Percentiles rank a stretch among this genome's conserved stretches.
These are phyloP conservation scores for Leucophenga maculata DNA, from an alignment of 2,888 invertebrate species.

Conservation along the genomic window DNA sequence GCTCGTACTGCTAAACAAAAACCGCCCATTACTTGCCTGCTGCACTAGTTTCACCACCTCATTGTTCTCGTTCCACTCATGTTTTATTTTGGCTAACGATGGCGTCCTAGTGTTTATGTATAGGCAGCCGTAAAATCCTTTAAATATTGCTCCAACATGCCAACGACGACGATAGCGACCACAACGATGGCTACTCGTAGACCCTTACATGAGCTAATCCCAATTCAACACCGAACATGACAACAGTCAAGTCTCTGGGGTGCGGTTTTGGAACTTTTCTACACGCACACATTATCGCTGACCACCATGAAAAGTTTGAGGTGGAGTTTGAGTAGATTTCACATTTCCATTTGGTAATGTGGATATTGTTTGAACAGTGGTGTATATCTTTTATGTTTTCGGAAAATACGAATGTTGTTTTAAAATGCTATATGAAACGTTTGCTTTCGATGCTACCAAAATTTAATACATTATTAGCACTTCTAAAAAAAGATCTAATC, in stretches of 20 bases:
- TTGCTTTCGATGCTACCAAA: no score
- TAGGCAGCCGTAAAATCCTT: slow-evolving; percentile 21
- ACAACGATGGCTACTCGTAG: slow-evolving; percentile 11
- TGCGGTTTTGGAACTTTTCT: slow-evolving; percentile 39
- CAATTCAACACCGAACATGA: slow-evolving; percentile 32
- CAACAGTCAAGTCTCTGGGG: slow-evolving; percentile 40
- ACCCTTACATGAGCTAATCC: slow-evolving; percentile 22
- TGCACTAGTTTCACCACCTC: not conserved
- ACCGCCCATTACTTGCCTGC: not conserved
- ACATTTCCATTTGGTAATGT: not conserved
- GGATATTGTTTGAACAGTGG: no score
- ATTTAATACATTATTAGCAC: no score
- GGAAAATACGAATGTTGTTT: no score
- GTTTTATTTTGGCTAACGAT: not conserved
- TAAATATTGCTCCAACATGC: slow-evolving; percentile 16
- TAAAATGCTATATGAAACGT: no score
- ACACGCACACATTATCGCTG: slow-evolving; percentile 30
- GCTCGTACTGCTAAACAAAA: not conserved
- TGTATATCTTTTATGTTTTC: no score
- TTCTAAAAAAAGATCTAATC: no score
- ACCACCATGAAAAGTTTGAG: slow-evolving; percentile 6
- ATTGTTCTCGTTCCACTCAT: no score
- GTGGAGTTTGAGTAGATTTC: slow-evolving; percentile 1
- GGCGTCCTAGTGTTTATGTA: not conserved
- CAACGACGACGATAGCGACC: not conserved